Percentiles rank a stretch among this genome's conserved stretches.
These are phyloP conservation scores for Drosophila kurseongensis DNA, from an alignment of 1,140 invertebrate genomes.

Conservation along the genomic window DNA sequence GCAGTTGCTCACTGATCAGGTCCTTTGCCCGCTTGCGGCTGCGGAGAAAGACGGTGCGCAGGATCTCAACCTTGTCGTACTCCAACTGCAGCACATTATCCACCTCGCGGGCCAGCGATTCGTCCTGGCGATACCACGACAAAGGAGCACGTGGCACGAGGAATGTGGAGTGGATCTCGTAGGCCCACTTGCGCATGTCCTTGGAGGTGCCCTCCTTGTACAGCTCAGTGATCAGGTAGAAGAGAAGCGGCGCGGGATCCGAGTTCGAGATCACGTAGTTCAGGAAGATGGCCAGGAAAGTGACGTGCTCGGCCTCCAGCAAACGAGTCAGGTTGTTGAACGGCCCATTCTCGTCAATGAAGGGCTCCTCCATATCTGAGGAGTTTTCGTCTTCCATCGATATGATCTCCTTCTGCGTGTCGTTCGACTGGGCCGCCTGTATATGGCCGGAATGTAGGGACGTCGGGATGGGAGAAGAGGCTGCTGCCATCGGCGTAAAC, in stretches of 20 bases:
- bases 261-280: conserved; percentile 94
- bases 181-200: conserved; percentile 97
- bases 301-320: conserved; percentile 88
- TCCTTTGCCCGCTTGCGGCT: conserved; percentile 93
- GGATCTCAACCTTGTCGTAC: conserved; percentile 94
- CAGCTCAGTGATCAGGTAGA: conserved; percentile 94
- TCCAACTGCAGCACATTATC: conserved; percentile 93
- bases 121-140: conserved; percentile 92
- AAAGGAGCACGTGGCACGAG: conserved; percentile 95
- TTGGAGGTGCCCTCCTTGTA: conserved; percentile 94
- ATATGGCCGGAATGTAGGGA: conserved; percentile 77
- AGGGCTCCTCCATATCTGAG: conserved; percentile 92
- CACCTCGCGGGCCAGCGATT: conserved; percentile 92
- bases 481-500: conserved; percentile 69
- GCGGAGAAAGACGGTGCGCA: conserved; percentile 95
- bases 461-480: conserved; percentile 59
- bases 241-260: conserved; percentile 93
- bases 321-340: conserved; percentile 90
- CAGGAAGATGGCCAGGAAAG: conserved; percentile 94
- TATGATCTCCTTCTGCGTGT: conserved; percentile 91
- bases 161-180: conserved; percentile 99
- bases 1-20: conserved; percentile 93
- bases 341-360: conserved; percentile 91
- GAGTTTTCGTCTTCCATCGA: conserved; percentile 98
- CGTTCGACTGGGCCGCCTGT: conserved; percentile 72